Evolutionary conservation across 2,888 invertebrate species (phyloP).

Genomic region (Trissonchulus sp.): DNA sequence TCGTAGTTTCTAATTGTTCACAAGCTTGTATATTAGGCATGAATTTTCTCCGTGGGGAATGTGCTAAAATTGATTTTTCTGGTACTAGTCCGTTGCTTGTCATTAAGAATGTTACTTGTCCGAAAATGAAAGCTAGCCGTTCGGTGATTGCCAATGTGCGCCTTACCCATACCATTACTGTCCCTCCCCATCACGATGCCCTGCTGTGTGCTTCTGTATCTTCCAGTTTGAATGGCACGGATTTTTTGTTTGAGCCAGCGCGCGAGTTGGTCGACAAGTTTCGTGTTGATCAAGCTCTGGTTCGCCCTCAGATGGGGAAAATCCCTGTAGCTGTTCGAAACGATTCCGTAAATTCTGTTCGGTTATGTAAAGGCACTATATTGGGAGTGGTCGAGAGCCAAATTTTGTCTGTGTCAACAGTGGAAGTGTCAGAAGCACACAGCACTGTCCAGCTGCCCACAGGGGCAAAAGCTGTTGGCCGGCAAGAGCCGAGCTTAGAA

Average conservation of each 20-base stretch:
- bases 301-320: background rate
- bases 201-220: background rate
- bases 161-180: background rate
- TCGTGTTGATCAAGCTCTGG: background rate
- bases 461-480: background rate
- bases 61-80: background rate
- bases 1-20: background rate
- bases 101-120: background rate
- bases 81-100: background rate
- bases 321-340: background rate
- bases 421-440: background rate
- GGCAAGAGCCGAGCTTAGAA: background rate
- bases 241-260: background rate
- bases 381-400: background rate
- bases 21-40: slow-evolving; percentile 4
- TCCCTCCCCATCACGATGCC: background rate
- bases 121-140: background rate
- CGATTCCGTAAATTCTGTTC: background rate
- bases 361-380: background rate
- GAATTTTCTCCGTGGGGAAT: background rate
- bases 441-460: background rate
- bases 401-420: background rate
- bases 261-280: background rate
- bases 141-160: background rate
- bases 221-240: background rate